phyloP scores from a whole-genome alignment of 2,888 invertebrate genomes.

The Heterodera filipjevi region DNA sequence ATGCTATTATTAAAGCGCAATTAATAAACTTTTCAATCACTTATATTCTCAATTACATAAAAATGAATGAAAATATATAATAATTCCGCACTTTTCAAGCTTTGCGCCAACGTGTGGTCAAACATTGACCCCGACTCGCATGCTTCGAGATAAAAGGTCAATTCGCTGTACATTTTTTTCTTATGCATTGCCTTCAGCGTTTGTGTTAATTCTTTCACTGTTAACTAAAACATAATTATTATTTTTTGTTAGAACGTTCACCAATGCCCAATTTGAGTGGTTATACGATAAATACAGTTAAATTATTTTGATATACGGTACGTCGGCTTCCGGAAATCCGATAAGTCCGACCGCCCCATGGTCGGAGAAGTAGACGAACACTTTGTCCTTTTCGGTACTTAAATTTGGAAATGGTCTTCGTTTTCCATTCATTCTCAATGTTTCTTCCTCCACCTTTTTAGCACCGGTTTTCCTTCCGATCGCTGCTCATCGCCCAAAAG shows the following conservation, averaged over 20 bases:
- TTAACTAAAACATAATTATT: constrained; percentile 64
- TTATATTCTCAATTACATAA: constrained; percentile 15
- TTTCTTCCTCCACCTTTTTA: constrained; percentile 65
- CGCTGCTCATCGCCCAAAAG: constrained; percentile 68
- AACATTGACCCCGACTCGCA: constrained; percentile 75
- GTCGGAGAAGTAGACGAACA: constrained; percentile 73
- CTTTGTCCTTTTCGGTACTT: constrained; percentile 71
- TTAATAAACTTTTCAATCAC: constrained; percentile 25
- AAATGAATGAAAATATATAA: not conserved
- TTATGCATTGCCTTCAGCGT: constrained; percentile 68
- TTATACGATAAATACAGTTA: no score
- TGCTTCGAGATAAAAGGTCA: constrained; percentile 72
- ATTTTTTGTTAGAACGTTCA: no score
- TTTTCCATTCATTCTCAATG: not conserved
- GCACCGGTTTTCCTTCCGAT: constrained; percentile 63
- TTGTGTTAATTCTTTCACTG: constrained; percentile 66
- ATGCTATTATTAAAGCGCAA: constrained; percentile 14
- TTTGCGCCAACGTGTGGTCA: constrained; percentile 68
- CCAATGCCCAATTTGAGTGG: no score
- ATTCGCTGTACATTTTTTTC: constrained; percentile 68
- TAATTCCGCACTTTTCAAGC: constrained; percentile 70
- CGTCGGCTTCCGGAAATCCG: constrained; percentile 69
- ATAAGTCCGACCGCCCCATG: constrained; percentile 72
- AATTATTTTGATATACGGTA: constrained; percentile 45
- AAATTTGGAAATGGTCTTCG: not conserved